phyloP scores from a whole-genome alignment of 2,888 invertebrate genomes.

The Himalopsyche anomala region DNA sequence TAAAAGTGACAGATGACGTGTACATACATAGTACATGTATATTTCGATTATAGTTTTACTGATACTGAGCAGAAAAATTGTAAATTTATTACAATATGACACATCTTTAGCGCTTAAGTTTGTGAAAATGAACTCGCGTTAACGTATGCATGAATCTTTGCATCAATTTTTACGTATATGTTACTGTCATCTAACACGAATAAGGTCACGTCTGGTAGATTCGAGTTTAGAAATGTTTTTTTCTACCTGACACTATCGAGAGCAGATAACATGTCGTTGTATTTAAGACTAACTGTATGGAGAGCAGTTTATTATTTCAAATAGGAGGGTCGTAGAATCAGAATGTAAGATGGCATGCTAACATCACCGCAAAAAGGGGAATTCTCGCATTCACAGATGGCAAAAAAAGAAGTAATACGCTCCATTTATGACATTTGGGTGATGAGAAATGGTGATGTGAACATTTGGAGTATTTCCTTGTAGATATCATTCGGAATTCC shows the following conservation, averaged over 20 bases:
- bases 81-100: too few species aligned
- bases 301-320: constrained; percentile 31
- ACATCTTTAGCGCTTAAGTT: too few species aligned
- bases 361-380: constrained; percentile 6
- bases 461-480: constrained; percentile 2
- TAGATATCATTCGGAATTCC: constrained; percentile 22
- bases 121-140: too few species aligned
- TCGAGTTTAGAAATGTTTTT: not conserved
- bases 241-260: not conserved
- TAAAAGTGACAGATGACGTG: too few species aligned
- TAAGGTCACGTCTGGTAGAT: not conserved
- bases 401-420: not conserved
- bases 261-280: not conserved
- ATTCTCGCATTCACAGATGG: not conserved
- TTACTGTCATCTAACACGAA: not conserved
- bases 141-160: too few species aligned
- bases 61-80: too few species aligned
- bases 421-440: constrained; percentile 3
- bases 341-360: not conserved
- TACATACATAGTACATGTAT: too few species aligned
- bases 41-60: too few species aligned
- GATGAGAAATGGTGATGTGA: constrained; percentile 22
- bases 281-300: not conserved
- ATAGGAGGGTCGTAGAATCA: constrained; percentile 6
- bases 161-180: not conserved